Percentiles rank a stretch among this genome's conserved stretches.
phyloP scores from a whole-genome alignment of 2,113 vertebrate genomes.

The Toxostoma redivivum region DNA sequence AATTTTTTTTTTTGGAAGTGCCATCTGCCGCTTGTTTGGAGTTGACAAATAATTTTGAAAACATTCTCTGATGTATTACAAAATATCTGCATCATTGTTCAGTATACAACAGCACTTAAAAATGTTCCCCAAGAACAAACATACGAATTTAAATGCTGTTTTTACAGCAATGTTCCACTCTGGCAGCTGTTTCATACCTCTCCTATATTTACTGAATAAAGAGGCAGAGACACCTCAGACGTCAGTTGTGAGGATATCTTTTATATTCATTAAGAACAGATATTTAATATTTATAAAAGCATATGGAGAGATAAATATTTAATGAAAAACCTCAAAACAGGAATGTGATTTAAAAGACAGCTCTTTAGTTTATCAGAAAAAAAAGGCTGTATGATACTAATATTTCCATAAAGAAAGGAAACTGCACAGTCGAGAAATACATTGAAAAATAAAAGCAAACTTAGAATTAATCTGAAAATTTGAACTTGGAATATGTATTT shows the following conservation, averaged over 20 bases:
- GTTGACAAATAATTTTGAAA: conserved; percentile 37
- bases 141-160: conserved; percentile 40
- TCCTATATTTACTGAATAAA: neutral
- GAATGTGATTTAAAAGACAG: neutral
- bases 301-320: neutral
- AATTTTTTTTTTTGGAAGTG: neutral
- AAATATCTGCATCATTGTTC: conserved; percentile 47
- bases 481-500: neutral
- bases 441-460: neutral
- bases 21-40: neutral
- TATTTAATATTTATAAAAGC: neutral
- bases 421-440: neutral
- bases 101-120: conserved; percentile 4
- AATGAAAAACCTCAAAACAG: neutral
- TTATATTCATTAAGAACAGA: neutral
- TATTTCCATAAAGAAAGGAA: neutral
- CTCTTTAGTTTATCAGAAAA: neutral
- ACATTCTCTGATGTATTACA: neutral
- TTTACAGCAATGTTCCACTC: conserved; percentile 51
- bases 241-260: neutral
- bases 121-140: conserved; percentile 20
- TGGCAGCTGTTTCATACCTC: neutral
- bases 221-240: conserved; percentile 7
- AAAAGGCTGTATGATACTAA: neutral
- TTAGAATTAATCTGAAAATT: neutral